Evolutionary conservation across 64 coral and sea anemone genomes (phyloP).

Genomic region (Stylophora pistillata): DNA sequence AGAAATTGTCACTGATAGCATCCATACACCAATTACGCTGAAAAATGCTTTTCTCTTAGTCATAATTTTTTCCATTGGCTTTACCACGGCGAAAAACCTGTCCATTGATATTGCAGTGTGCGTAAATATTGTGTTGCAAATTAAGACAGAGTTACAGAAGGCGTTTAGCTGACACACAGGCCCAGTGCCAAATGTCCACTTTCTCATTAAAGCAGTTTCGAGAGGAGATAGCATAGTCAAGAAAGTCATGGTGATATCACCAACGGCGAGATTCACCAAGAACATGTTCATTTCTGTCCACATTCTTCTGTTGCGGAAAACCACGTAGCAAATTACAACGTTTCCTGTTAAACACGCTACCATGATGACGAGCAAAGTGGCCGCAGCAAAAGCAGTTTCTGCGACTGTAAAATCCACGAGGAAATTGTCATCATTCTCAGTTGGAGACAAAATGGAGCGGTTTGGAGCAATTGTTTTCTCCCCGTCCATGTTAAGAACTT

Average conservation of each 20-base stretch:
- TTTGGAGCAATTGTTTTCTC: background rate
- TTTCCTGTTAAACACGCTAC: conserved; percentile 68
- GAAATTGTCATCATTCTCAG: background rate
- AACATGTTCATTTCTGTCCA: conserved; percentile 94
- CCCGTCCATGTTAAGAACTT: background rate
- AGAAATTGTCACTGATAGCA: conserved; percentile 52
- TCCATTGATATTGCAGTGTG: conserved; percentile 88
- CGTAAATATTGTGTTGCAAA: conserved; percentile 84
- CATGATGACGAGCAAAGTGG: conserved; percentile 62
- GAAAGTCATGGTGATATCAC: conserved; percentile 77
- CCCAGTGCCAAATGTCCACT: conserved; percentile 52
- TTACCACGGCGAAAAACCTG: conserved; percentile 79
- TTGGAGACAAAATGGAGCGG: background rate
- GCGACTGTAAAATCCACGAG: conserved; percentile 23
- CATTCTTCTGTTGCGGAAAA: conserved; percentile 74
- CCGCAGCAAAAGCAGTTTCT: conserved; percentile 57
- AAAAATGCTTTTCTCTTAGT: conserved; percentile 68
- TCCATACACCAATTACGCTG: conserved; percentile 68
- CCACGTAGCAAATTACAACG: conserved; percentile 55
- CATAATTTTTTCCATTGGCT: conserved; percentile 83
- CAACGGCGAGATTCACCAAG: conserved; percentile 77
- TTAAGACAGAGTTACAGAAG: conserved; percentile 72
- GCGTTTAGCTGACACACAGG: conserved; percentile 75
- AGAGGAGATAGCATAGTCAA: conserved; percentile 72
- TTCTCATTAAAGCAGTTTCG: conserved; percentile 55